These are phyloP conservation scores for Eonycteris spelaea DNA, from an alignment of 2,113 vertebrate genomes.

Conservation along the genomic window DNA sequence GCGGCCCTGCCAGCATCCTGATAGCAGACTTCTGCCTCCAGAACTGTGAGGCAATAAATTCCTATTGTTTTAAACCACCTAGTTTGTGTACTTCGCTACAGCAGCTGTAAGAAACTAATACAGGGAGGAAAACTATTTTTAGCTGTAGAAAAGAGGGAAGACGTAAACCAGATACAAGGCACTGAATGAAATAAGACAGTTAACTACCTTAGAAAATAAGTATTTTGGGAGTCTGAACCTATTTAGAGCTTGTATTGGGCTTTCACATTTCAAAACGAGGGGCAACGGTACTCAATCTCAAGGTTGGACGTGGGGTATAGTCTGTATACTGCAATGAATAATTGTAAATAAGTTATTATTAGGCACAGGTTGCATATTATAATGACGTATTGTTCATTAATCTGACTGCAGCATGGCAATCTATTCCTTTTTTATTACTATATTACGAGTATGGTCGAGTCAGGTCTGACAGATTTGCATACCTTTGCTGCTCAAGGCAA, in stretches of 20 bases:
- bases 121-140: background rate
- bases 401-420: background rate
- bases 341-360: background rate
- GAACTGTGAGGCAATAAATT: background rate
- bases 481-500: background rate
- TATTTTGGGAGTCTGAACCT: background rate
- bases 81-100: background rate
- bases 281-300: background rate
- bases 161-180: background rate
- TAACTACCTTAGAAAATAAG: background rate
- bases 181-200: background rate
- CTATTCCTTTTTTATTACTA: background rate
- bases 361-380: background rate
- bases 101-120: background rate
- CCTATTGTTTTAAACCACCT: background rate
- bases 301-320: background rate
- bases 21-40: background rate
- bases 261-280: background rate
- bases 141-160: background rate
- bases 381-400: background rate
- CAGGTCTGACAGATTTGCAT: background rate
- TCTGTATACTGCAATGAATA: background rate
- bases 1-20: accelerated
- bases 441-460: too few relatives aligned
- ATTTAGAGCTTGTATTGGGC: background rate